phyloP scores from a whole-genome alignment of 1,140 invertebrate species.

The Brachionus plicatilis region DNA sequence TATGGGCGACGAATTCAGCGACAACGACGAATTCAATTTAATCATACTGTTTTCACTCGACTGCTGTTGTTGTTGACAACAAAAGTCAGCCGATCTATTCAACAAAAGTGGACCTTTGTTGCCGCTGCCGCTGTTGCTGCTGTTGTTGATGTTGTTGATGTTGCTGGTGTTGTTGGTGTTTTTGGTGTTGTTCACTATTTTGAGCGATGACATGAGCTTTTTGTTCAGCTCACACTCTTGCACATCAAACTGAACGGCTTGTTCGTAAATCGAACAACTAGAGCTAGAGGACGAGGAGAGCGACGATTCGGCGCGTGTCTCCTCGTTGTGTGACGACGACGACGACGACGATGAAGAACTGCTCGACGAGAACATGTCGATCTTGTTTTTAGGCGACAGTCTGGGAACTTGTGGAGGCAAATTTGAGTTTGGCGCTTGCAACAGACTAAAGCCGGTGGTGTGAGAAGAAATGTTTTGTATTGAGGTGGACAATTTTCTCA shows the following conservation, averaged over 20 bases:
- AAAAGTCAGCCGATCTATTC: not conserved
- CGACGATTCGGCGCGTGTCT: not conserved
- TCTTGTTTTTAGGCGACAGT: not conserved
- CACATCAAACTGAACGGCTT: not conserved
- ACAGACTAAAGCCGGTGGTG: not conserved
- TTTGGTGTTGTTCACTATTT: not conserved
- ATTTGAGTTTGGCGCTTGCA: not conserved
- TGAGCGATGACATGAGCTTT: not conserved
- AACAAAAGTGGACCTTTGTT: not conserved
- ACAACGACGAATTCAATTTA: not conserved
- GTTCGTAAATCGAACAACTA: constrained; percentile 17
- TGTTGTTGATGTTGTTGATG: no score
- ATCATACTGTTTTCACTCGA: not conserved
- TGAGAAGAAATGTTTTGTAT: constrained; percentile 3
- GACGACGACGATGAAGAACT: not conserved
- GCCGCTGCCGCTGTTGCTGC: no score
- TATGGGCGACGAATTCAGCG: not conserved
- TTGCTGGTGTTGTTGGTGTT: no score
- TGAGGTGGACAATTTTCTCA: constrained; percentile 25
- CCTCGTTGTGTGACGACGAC: not conserved
- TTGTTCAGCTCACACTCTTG: not conserved
- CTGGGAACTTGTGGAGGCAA: not conserved
- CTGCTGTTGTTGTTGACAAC: not conserved
- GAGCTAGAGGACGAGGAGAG: constrained; percentile 4
- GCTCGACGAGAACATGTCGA: not conserved